A percentile compares a stretch with the other conserved stretches of the same genome.
These are phyloP conservation scores for Semotilus atromaculatus DNA, from an alignment of 2,797 vertebrate genomes.

Conservation along the genomic window DNA sequence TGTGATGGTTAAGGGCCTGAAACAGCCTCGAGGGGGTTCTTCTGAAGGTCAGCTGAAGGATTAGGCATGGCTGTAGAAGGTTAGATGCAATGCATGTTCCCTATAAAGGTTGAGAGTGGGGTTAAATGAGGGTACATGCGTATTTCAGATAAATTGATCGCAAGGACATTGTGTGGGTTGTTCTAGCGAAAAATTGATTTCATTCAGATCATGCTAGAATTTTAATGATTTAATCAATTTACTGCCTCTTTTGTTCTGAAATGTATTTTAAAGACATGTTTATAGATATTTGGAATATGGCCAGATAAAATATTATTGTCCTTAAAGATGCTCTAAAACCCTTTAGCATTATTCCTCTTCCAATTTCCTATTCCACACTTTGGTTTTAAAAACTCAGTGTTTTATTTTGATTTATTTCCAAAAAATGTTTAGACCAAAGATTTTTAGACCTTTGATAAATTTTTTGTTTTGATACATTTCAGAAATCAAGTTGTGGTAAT, in stretches of 20 bases:
- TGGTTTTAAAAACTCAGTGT: not conserved
- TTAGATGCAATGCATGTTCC: constrained; percentile 14
- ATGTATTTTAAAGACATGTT: not conserved
- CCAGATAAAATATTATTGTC: not conserved
- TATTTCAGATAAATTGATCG: not conserved
- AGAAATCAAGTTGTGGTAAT: not conserved
- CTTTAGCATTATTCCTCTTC: not conserved
- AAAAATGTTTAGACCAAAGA: no score
- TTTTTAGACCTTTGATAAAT: not conserved
- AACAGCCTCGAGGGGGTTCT: constrained; percentile 12
- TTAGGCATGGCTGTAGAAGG: constrained; percentile 16
- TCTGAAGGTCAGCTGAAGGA: constrained; percentile 38
- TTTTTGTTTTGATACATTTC: not conserved
- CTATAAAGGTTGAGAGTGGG: constrained; percentile 18
- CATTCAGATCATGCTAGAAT: not conserved
- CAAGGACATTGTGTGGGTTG: not conserved
- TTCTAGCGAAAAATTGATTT: not conserved
- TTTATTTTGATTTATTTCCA: no score
- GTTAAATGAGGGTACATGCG: constrained; percentile 4
- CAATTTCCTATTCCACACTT: not conserved
- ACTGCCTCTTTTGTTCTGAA: not conserved
- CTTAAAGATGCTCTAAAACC: not conserved
- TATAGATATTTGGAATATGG: not conserved
- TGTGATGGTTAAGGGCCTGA: constrained; percentile 33
- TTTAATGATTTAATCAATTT: not conserved